Evolutionary conservation across 2,797 vertebrate genomes (phyloP).

Genomic region (Sardinella longiceps): DNA sequence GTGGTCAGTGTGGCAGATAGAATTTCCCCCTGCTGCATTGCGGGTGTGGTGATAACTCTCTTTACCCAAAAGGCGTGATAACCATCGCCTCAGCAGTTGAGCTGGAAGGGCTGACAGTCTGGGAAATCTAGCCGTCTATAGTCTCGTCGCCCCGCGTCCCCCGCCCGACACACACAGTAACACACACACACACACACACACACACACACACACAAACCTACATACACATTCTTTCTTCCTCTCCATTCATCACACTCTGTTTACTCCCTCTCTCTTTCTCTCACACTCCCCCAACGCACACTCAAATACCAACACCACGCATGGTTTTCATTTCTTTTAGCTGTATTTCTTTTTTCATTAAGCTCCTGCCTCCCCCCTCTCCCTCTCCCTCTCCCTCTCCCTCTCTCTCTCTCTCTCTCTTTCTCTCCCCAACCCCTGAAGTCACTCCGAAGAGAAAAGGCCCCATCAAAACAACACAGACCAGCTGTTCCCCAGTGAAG

Average conservation of each 20-base stretch:
- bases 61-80: slow-evolving; percentile 2
- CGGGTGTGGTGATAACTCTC: not conserved
- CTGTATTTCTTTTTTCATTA: not conserved
- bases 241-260: not conserved
- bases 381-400: not conserved
- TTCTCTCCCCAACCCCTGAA: not conserved
- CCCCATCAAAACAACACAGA: slow-evolving; percentile 4
- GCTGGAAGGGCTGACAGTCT: not conserved
- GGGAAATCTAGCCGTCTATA: not conserved
- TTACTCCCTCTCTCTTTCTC: not conserved
- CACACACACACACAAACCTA: too few relatives aligned
- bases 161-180: too few relatives aligned
- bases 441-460: not conserved
- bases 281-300: not conserved
- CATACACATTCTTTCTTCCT: not conserved
- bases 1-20: not conserved
- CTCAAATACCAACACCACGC: not conserved
- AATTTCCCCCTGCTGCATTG: not conserved
- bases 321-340: slow-evolving; percentile 9
- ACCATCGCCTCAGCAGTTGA: not conserved
- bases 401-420: not conserved
- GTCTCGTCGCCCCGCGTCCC: too few relatives aligned
- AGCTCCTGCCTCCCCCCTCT: not conserved
- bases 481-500: slow-evolving; percentile 14
- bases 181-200: too few relatives aligned